Evolutionary conservation across 2,797 vertebrate species (phyloP).

Genomic region (Setipinna tenuifilis): DNA sequence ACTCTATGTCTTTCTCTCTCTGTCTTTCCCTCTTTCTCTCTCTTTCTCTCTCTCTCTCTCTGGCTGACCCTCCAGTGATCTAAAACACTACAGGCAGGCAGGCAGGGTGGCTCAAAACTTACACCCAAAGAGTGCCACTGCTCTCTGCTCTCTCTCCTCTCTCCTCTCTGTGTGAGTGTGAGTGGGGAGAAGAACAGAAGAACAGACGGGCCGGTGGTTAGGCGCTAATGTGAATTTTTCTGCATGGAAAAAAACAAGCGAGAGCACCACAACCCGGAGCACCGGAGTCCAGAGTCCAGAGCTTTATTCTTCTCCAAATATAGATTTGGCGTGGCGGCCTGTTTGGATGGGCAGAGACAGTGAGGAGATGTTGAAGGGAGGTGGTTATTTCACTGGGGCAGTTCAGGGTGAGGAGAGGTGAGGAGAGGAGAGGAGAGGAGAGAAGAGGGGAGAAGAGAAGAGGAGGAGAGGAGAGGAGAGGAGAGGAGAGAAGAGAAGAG

Average conservation of each 20-base stretch:
- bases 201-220: neutral
- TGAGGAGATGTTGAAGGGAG: neutral
- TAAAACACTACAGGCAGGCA: neutral
- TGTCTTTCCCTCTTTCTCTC: too few relatives aligned
- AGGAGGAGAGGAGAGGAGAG: neutral
- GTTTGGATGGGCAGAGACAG: slow-evolving; percentile 4
- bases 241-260: neutral
- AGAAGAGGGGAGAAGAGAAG: neutral
- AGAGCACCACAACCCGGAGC: too few relatives aligned
- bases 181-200: neutral
- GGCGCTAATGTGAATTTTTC: neutral
- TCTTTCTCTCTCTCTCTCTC: neutral
- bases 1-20: too few relatives aligned
- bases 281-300: neutral
- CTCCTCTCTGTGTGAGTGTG: too few relatives aligned
- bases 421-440: neutral
- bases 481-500: neutral
- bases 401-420: neutral
- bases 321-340: neutral
- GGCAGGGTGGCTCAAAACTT: neutral
- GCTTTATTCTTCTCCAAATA: slow-evolving; percentile 4
- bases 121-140: neutral
- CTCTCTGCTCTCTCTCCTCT: too few relatives aligned
- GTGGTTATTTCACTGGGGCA: neutral
- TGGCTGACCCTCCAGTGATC: slow-evolving; percentile 10